Conservation (phyloP, 2,113 vertebrate genomes). For the Synchiropus splendidus region DNA sequence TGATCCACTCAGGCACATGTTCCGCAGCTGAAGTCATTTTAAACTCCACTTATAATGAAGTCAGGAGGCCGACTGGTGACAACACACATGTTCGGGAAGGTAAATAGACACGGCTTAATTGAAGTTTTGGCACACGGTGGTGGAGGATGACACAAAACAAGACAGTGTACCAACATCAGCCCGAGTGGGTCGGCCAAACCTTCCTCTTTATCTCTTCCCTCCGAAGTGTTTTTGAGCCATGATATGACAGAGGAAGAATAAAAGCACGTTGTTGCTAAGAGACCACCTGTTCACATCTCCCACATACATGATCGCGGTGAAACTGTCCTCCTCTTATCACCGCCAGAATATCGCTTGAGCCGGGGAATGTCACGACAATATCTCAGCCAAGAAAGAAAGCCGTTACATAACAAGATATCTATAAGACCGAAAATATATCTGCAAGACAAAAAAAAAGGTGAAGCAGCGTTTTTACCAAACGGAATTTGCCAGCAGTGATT, state of each 20-base stretch:
- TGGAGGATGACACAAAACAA: too few species aligned
- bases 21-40: constrained; percentile 39
- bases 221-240: constrained; percentile 37
- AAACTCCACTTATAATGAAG: constrained; percentile 33
- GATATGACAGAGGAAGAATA: constrained; percentile 63
- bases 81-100: constrained; percentile 11
- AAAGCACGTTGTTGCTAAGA: constrained; percentile 70
- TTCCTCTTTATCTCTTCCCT: constrained; percentile 24
- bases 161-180: too few species aligned
- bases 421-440: constrained; percentile 4
- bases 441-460: constrained; percentile 8
- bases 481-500: too few species aligned
- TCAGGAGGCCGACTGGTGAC: constrained; percentile 13
- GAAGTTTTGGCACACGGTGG: background rate
- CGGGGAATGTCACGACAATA: constrained; percentile 28
- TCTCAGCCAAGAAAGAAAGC: constrained; percentile 14
- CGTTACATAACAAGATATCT: constrained; percentile 23
- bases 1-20: constrained; percentile 43
- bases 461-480: too few species aligned
- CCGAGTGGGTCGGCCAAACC: too few species aligned
- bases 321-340: constrained; percentile 38
- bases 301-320: constrained; percentile 38
- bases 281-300: constrained; percentile 69
- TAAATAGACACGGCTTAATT: constrained; percentile 1
- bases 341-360: constrained; percentile 30